Percentiles rank a stretch among this genome's conserved stretches.
Evolutionary conservation across 2,113 vertebrate species (phyloP).

Genomic region (Chiloscyllium plagiosum): DNA sequence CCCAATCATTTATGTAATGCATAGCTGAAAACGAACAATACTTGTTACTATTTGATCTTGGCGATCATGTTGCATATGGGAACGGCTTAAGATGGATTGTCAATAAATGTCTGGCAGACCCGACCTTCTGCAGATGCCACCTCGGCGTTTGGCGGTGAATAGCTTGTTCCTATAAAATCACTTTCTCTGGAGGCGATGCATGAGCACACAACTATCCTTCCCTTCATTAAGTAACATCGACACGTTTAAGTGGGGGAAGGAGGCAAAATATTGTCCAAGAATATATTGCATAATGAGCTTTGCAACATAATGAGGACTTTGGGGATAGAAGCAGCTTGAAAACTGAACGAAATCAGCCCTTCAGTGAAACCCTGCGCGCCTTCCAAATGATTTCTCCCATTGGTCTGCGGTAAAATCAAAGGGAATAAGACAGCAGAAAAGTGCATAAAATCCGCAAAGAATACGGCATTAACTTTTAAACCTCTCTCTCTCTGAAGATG

Average conservation of each 20-base stretch:
- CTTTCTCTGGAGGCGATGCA: neutral
- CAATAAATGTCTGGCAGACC: neutral
- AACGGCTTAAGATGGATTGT: neutral
- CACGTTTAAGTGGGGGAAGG: neutral
- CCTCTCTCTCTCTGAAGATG: neutral
- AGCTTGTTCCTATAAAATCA: neutral
- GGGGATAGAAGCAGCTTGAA: neutral
- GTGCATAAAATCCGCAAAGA: neutral
- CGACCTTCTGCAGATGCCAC: neutral
- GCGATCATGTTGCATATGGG: neutral
- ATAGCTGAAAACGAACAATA: neutral
- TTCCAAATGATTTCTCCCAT: neutral
- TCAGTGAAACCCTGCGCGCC: neutral
- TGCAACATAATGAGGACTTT: neutral
- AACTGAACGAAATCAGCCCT: neutral
- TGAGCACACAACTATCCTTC: neutral
- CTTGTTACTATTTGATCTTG: neutral
- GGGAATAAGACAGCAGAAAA: neutral
- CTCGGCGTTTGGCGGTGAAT: neutral
- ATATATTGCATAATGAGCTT: neutral
- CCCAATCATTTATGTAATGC: neutral
- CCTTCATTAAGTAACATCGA: neutral
- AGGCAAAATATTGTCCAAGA: neutral
- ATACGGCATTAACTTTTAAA: neutral
- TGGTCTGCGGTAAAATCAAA: neutral